These are phyloP conservation scores for Burhinus bistriatus DNA, from an alignment of 2,113 vertebrate genomes.

Conservation along the genomic window DNA sequence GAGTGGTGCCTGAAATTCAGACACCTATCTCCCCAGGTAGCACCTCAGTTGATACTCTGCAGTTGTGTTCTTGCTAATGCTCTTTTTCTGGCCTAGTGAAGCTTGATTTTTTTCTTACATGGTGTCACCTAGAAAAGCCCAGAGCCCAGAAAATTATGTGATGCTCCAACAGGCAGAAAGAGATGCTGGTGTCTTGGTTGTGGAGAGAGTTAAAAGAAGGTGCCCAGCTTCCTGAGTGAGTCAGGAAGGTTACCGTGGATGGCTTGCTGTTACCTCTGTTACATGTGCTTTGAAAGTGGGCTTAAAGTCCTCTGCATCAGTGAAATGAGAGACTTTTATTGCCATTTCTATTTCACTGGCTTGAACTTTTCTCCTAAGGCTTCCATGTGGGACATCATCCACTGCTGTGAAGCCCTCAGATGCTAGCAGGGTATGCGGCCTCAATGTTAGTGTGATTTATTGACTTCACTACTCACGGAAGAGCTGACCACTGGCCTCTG, in stretches of 20 bases:
- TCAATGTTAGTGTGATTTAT: not conserved
- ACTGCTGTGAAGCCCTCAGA: not conserved
- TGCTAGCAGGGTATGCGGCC: not conserved
- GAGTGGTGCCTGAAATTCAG: not conserved
- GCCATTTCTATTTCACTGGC: not conserved
- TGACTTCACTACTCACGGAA: not conserved
- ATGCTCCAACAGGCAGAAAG: not conserved
- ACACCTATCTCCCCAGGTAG: not conserved
- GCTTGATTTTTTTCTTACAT: not conserved
- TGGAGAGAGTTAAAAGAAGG: not conserved
- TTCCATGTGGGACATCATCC: not conserved
- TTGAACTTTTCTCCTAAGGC: not conserved
- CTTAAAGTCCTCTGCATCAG: not conserved
- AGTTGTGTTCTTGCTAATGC: not conserved
- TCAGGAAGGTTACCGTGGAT: not conserved
- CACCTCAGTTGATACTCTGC: accelerated
- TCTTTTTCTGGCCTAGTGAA: not conserved
- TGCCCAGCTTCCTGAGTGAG: not conserved
- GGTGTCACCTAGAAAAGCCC: not conserved
- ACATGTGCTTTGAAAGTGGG: not conserved
- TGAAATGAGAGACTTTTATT: not conserved
- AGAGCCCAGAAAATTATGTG: not conserved
- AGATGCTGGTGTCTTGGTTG: not conserved
- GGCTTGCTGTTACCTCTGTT: not conserved
- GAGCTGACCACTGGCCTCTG: not conserved